These are phyloP conservation scores for Tychaedon coryphoeus DNA, from an alignment of 2,113 vertebrate genomes.

Conservation along the genomic window DNA sequence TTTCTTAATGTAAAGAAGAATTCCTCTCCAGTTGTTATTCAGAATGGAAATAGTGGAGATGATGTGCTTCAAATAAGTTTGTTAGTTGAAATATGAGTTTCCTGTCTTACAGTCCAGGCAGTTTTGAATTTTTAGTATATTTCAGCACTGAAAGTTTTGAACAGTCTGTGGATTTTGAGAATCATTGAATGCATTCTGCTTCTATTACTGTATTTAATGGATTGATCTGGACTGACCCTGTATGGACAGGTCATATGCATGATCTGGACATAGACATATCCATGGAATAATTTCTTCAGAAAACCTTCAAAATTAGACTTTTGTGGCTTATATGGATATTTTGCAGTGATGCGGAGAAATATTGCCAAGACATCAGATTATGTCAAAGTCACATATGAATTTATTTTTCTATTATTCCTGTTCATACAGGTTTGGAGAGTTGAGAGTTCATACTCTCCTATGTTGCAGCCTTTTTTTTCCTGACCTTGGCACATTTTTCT, in stretches of 20 bases:
- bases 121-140: neutral
- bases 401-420: neutral
- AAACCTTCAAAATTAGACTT: neutral
- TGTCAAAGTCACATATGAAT: neutral
- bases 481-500: neutral
- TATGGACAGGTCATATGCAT: neutral
- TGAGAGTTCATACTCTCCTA: neutral
- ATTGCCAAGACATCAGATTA: neutral
- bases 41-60: neutral
- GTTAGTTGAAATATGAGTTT: neutral
- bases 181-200: neutral
- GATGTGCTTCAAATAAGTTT: neutral
- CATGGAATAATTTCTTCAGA: neutral
- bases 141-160: neutral
- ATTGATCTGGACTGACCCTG: neutral
- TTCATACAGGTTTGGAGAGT: neutral
- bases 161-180: neutral
- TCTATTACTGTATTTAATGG: neutral
- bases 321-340: neutral
- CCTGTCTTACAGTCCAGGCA: neutral
- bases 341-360: neutral
- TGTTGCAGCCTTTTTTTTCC: neutral
- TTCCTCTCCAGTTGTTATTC: slow-evolving; percentile 4
- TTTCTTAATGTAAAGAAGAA: neutral
- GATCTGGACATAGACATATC: neutral